Base-by-base conservation (phyloP, 2,888 invertebrate genomes). In the Onchidella celtica region DNA sequence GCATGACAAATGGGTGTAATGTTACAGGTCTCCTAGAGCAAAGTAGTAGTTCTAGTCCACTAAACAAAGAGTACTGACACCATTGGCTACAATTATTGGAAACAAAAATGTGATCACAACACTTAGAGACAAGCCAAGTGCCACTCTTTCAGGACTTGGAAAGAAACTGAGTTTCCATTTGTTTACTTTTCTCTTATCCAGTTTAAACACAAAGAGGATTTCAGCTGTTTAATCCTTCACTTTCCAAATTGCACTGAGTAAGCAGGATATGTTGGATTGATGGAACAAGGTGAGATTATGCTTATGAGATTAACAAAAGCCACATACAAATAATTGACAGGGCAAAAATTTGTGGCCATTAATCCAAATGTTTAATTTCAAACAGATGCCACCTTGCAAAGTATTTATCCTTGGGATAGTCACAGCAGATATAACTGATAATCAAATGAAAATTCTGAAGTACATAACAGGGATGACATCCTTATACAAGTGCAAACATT, bases 1-100 rank as follows among this genome's bases (percentile, higher is more conserved):
- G 86, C 87, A 85, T 86, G 86, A 86, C 87, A 86, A 84, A 47
- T 47, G 75, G 84, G 82, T 65, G 66, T 81, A 81, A 82, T 81
- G 81, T 76, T 79, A 76, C 79, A 74, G 61, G 47, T 70, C 61
- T 84, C 79, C 83, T 78, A 81, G 76, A 79, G 74, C 66, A 83
- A 73, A 61, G 17, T 40, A 74, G 66, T 81, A 72, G 72, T 57
- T 77, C 83, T 83, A 81, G 81, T 66, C 63, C 81, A 82, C 80
- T 80, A 82, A 82, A 82, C 38, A 70, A 79, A 57, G 79, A 72
- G 69, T 84, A 84, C 55, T 59, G 79, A 80, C 76, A 59, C 68
- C 4, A 66, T 57, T n/a, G 55, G 61, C 63, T 73, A 84, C 79
- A 79, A 61, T 68, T 74, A 72, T 75, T n/a, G n/a, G n/a, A n/a